Evolutionary conservation across 2,797 vertebrate genomes (phyloP).

Genomic region (Cossypha heuglini): DNA sequence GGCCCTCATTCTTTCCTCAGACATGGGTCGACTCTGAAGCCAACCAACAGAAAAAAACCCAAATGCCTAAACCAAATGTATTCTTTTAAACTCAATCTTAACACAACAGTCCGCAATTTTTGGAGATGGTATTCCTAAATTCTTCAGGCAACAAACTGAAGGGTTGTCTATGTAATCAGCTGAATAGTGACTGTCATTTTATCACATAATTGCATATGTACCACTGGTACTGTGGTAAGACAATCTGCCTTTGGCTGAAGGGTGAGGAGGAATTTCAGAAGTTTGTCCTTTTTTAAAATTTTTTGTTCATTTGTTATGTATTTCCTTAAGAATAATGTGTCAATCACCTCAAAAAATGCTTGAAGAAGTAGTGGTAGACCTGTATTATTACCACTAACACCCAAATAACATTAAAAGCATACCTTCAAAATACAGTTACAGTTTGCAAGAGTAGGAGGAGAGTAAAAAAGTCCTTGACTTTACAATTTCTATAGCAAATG

Average conservation of each 20-base stretch:
- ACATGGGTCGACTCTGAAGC: background rate
- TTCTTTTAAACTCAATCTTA: background rate
- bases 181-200: background rate
- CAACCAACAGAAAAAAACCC: background rate
- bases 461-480: background rate
- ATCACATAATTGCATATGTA: background rate
- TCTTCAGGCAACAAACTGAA: background rate
- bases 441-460: background rate
- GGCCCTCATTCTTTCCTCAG: background rate
- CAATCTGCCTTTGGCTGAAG: background rate
- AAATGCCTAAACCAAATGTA: background rate
- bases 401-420: background rate
- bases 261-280: background rate
- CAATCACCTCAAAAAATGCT: background rate
- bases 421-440: background rate
- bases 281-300: rapidly evolving
- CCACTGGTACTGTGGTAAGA: background rate
- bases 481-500: background rate
- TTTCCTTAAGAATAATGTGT: background rate
- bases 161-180: background rate
- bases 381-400: background rate
- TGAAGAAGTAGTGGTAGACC: background rate
- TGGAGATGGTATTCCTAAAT: background rate
- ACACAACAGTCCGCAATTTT: background rate
- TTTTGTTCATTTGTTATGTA: background rate